These are phyloP conservation scores for Drepana arcuata DNA, from an alignment of 1,140 invertebrate genomes.

Conservation along the genomic window DNA sequence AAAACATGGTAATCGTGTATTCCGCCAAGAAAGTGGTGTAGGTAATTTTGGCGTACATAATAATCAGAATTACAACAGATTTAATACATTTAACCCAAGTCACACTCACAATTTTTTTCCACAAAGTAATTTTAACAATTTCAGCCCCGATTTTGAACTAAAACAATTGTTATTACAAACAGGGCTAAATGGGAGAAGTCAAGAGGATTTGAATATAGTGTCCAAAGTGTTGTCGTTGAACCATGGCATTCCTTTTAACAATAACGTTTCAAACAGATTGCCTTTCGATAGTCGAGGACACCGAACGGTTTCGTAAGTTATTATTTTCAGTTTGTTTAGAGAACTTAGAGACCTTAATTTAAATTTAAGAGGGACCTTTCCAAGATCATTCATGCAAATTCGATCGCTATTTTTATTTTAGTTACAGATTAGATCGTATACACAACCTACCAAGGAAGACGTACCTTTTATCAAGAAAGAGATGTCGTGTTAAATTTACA, in stretches of 20 bases:
- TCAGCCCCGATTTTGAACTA: constrained; percentile 72
- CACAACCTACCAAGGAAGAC: too few species aligned
- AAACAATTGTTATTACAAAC: constrained; percentile 77
- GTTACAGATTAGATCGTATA: too few species aligned
- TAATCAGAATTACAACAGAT: not conserved
- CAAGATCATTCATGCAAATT: too few species aligned
- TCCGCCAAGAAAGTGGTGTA: constrained; percentile 58
- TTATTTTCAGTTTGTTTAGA: too few species aligned
- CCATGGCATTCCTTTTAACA: constrained; percentile 71
- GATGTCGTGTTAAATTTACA: too few species aligned
- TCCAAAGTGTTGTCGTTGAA: constrained; percentile 84
- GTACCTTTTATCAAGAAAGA: too few species aligned
- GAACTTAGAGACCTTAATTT: too few species aligned
- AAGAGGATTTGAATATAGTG: constrained; percentile 84
- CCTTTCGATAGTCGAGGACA: constrained; percentile 48
- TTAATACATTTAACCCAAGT: not conserved
- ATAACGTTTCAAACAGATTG: constrained; percentile 39
- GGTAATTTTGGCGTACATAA: constrained; percentile 74
- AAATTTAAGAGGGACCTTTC: too few species aligned
- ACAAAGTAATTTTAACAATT: constrained; percentile 42
- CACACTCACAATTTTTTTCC: constrained; percentile 27
- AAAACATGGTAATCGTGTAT: constrained; percentile 55
- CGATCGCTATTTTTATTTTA: too few species aligned
- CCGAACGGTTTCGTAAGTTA: not conserved
- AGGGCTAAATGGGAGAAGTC: constrained; percentile 73